Percentiles rank a stretch among this genome's conserved stretches.
These are phyloP conservation scores for Clusia tigrina DNA, from an alignment of 2,888 invertebrate species.

Conservation along the genomic window DNA sequence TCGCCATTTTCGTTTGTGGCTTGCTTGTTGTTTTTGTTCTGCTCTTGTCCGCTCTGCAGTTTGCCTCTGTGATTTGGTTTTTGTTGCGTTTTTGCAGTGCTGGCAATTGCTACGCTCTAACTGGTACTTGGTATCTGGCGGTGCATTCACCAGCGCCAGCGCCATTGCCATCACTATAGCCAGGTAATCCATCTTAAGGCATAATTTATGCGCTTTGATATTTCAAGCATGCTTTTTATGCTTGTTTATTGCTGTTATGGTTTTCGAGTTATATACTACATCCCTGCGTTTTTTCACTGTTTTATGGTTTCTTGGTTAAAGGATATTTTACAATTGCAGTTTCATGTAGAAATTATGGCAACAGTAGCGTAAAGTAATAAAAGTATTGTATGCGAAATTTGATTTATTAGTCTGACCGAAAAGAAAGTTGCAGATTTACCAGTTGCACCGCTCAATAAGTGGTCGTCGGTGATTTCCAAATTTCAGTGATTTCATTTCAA, in stretches of 20 bases:
- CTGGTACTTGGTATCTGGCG: neutral
- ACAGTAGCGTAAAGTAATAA: neutral
- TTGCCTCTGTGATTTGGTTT: too few relatives aligned
- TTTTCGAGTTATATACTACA: neutral
- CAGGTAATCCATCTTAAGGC: slow-evolving; percentile 34
- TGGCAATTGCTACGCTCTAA: neutral
- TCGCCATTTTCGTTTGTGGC: neutral
- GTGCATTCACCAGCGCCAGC: neutral
- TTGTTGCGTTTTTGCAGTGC: neutral
- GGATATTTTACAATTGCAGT: neutral
- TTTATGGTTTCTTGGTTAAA: neutral
- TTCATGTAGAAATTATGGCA: neutral
- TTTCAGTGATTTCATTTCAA: too few relatives aligned
- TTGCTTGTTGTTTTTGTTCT: neutral
- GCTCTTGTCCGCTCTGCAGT: too few relatives aligned
- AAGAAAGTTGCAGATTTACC: too few relatives aligned
- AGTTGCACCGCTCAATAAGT: too few relatives aligned
- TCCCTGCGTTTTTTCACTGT: neutral
- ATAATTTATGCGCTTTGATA: slow-evolving; percentile 26
- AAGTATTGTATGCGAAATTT: neutral
- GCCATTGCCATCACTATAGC: neutral
- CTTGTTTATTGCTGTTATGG: neutral
- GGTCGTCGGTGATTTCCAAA: too few relatives aligned
- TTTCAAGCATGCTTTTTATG: neutral
- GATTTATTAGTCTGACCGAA: neutral